Conservation (phyloP, 2,888 invertebrate genomes). For the Dastarcus helophoroides region DNA sequence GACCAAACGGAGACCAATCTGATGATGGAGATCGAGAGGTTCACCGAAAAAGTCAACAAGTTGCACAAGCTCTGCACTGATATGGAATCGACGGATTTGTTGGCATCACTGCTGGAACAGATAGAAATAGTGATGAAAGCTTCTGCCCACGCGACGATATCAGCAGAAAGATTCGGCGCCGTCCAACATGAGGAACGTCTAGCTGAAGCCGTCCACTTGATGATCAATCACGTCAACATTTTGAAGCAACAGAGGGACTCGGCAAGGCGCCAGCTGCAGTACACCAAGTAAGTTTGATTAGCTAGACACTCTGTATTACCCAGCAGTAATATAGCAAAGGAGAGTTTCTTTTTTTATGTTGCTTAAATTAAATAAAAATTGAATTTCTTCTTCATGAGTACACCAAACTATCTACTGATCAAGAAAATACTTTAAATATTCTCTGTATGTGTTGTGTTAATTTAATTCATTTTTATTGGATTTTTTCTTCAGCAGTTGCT, state of each 20-base stretch:
- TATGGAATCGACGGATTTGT: constrained; percentile 40
- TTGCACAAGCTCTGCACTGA: constrained; percentile 40
- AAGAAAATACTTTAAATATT: no score
- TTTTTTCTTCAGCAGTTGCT: no score
- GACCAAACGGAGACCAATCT: constrained; percentile 49
- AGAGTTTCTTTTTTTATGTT: no score
- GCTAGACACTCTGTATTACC: no score
- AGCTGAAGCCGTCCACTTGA: constrained; percentile 44
- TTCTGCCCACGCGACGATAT: constrained; percentile 28
- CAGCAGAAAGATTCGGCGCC: constrained; percentile 41
- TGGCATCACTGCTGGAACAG: constrained; percentile 41
- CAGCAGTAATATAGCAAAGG: no score
- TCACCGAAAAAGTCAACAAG: constrained; percentile 34
- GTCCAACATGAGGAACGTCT: constrained; percentile 47
- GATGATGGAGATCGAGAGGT: constrained; percentile 39
- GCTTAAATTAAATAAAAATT: no score
- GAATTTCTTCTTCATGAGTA: no score
- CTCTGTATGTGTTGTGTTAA: no score
- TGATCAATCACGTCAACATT: constrained; percentile 47
- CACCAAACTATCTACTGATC: no score
- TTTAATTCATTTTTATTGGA: no score
- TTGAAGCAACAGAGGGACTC: constrained; percentile 44
- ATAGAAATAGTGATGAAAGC: constrained; percentile 33
- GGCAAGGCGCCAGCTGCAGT: constrained; percentile 44
- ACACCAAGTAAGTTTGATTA: constrained; percentile 40